Conservation (phyloP, 1,140 invertebrate genomes). For the Philotrypesis tridentata region DNA sequence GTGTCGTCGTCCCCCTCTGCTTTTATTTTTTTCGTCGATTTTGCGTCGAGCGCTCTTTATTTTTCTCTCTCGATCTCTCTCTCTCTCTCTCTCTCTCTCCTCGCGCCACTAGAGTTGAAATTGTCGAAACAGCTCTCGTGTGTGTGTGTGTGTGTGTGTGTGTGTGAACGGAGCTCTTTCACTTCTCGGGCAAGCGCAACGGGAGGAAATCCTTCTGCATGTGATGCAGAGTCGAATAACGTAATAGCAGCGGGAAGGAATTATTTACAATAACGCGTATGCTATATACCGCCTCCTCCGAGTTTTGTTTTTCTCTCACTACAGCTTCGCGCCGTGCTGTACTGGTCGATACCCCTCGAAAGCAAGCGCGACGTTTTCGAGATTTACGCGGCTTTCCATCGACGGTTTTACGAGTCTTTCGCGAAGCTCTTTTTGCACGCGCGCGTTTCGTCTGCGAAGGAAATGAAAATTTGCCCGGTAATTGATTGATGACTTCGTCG, state of each 20-base stretch:
- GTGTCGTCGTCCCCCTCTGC: neutral
- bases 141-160: neutral
- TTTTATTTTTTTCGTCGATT: too few relatives aligned
- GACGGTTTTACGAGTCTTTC: slow-evolving; percentile 44
- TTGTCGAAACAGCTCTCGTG: neutral
- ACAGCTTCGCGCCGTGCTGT: too few relatives aligned
- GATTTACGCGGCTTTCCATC: slow-evolving; percentile 47
- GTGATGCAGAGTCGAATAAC: too few relatives aligned
- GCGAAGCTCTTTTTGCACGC: slow-evolving; percentile 1
- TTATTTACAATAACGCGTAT: too few relatives aligned
- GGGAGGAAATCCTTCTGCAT: too few relatives aligned
- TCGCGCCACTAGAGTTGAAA: neutral
- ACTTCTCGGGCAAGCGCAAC: too few relatives aligned
- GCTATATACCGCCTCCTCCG: too few relatives aligned
- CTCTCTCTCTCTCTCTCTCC: slow-evolving; percentile 15
- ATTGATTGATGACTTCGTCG: slow-evolving; percentile 43
- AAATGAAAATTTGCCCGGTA: slow-evolving; percentile 51
- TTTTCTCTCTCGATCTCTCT: slow-evolving; percentile 11
- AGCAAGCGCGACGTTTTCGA: slow-evolving; percentile 48
- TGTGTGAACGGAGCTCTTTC: too few relatives aligned
- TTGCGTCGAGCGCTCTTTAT: neutral
- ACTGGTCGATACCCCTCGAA: slow-evolving; percentile 24
- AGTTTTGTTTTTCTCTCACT: too few relatives aligned
- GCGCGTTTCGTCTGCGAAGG: slow-evolving; percentile 14
- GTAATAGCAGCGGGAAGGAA: too few relatives aligned